Percentiles rank a stretch among this genome's conserved stretches.
Evolutionary conservation across 2,888 invertebrate genomes (phyloP).

Genomic region (Allygus modestus): DNA sequence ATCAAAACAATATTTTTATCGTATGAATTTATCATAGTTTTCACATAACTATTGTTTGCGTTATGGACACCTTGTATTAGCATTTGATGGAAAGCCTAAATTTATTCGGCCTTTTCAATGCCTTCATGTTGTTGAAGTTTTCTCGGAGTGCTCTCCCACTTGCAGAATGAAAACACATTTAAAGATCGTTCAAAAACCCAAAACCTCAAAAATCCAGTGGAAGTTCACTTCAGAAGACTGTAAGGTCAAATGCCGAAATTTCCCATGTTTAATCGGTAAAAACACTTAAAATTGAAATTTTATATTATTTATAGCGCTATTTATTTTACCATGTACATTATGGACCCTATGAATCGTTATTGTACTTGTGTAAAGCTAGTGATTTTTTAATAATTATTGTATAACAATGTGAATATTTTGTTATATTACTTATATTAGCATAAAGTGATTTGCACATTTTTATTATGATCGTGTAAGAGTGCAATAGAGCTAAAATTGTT

Average conservation of each 20-base stretch:
- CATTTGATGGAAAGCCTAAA: conserved; percentile 5
- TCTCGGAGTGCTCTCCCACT: conserved; percentile 51
- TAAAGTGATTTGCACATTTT: conserved; percentile 45
- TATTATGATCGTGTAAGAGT: conserved; percentile 30
- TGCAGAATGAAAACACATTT: not conserved
- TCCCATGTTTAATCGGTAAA: not conserved
- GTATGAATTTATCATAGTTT: too few species aligned
- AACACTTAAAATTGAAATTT: not conserved
- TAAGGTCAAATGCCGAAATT: not conserved
- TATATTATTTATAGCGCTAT: conserved; percentile 16
- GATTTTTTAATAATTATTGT: conserved; percentile 46
- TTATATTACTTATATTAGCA: conserved; percentile 38
- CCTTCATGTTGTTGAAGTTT: not conserved
- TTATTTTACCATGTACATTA: conserved; percentile 29
- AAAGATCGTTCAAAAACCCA: not conserved
- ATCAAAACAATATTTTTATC: too few species aligned
- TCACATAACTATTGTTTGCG: not conserved
- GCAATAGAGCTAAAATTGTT: conserved; percentile 26
- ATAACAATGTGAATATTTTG: conserved; percentile 45
- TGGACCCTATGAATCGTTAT: conserved; percentile 10
- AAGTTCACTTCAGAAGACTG: conserved; percentile 54
- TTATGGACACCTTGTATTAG: conserved; percentile 2
- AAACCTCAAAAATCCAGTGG: conserved; percentile 2
- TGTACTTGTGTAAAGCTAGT: conserved; percentile 45
- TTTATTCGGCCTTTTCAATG: conserved; percentile 8